phyloP scores from a whole-genome alignment of 2,888 invertebrate species.

The Tetranychus piercei region DNA sequence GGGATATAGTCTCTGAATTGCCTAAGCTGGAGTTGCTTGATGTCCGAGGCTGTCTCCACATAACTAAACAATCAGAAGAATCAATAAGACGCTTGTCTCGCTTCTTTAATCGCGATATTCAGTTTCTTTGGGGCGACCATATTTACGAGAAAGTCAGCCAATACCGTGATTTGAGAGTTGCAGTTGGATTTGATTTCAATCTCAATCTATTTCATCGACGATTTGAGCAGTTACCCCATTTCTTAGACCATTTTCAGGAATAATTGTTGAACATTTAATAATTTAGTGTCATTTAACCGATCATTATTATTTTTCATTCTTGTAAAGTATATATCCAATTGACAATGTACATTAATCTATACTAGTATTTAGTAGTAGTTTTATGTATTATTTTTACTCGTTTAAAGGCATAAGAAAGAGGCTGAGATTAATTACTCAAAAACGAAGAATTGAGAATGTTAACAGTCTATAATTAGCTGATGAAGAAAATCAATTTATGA shows the following conservation, averaged over 20 bases:
- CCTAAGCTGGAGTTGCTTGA: background rate
- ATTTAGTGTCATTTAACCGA: too few species aligned
- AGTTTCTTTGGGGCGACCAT: conserved; percentile 6
- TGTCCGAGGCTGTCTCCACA: background rate
- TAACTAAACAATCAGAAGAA: background rate
- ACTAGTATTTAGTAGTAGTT: too few species aligned
- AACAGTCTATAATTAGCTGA: too few species aligned
- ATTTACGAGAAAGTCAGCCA: background rate
- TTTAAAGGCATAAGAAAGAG: too few species aligned
- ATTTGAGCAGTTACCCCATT: background rate
- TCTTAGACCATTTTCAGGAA: background rate
- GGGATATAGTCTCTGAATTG: background rate
- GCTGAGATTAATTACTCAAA: too few species aligned
- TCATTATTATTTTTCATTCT: too few species aligned
- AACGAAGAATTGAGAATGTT: too few species aligned
- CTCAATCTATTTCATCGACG: background rate
- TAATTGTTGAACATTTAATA: too few species aligned
- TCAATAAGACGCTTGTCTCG: background rate
- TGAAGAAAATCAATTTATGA: too few species aligned
- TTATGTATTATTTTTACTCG: too few species aligned
- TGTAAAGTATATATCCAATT: too few species aligned
- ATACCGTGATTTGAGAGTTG: background rate
- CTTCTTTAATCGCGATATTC: background rate
- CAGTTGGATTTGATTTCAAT: background rate
- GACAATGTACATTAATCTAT: too few species aligned